Base-by-base conservation (phyloP, 2,888 invertebrate genomes). In the Sinohyriopsis cumingii region DNA sequence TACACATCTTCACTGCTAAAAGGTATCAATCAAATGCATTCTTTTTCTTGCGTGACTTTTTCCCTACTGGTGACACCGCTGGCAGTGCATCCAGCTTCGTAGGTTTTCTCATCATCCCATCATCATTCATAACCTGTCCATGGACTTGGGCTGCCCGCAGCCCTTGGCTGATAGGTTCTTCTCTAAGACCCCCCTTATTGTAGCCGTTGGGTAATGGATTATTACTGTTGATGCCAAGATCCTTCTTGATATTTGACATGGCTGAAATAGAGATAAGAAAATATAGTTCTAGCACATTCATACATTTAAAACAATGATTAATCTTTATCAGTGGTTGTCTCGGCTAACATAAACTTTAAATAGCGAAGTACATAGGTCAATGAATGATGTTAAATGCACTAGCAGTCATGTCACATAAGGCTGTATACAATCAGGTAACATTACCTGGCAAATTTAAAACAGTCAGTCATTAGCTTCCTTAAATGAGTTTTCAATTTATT, bases 41-140 rank as follows among this genome's bases (percentile, higher is more conserved):
- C 63, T 65, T 65, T 62, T 76, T 76, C 65, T 76, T 76, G 2
- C 45, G 45, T 45, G 45, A 15, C 59, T 74, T 73, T 59, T 78
- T 79, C 63, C 81, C 78, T 73, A 86, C 86, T 73, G 86, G 86
- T 59, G 79, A 73, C 0, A 82, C 73, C 2, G 81, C 59, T 6
- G 91, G 90, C 28, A 92, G 83, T 5, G 92, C 91, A 75, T 92
- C 91, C 24, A 92, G 86, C 68, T 91, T 87, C 2, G 87, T 83
- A 3, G 92, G 92, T 70, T 81, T 78, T 24, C 85, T 74, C 78
- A 88, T 73, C 87, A 80, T 62, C 7, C 90, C 75, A 25, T 86
- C 87, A 57, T 87, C 86, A 55, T 73, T 79, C 71, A 80, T 73
- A 12, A 85, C 64, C 70, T 86, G 86, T 7, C 87, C 87, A 63